Evolutionary conservation across 2,888 invertebrate species (phyloP), one percentile per base, ranked within the genome.

Genomic region (Trichogramma dendrolimi): DNA sequence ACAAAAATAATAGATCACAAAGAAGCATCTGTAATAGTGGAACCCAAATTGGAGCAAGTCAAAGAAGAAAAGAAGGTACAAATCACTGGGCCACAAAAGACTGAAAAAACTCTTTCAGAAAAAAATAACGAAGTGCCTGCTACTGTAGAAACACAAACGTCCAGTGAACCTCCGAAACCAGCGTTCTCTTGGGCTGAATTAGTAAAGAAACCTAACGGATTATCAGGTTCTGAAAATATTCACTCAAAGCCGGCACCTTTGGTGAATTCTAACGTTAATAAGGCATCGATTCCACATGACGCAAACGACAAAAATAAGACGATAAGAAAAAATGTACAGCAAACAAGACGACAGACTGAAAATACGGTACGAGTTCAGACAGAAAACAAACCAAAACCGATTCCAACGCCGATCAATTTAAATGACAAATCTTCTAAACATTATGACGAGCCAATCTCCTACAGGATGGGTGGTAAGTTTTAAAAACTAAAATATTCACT

Each of bases 381-480:
- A 27, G 27, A 27, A 27, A 27, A 27, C 27, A 27, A 27, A 27
- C 2, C 27, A 27, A 27, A 27, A 27, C 27, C 27, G 27, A 27
- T 27, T 27, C 3, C 27, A 27, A 27, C 27, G 27, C 27, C 27
- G 27, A 27, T 3, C 27, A 27, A 27, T 46, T 8, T 46, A 10
- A 46, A 46, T 11, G 60, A 55, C 53, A 44, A 50, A 50, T n/a
- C 14, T 11, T 6, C 46, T 48, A 11, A 61, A 51, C 64, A 65
- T 71, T 83, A 83, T 67, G 83, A 87, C 70, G 87, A 89, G 78
- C 89, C 89, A 4, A 84, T 85, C 70, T 85, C 86, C 0, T 86
- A 86, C 71, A 83, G 87, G 72, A 86, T 88, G 84, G 89, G 87
- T 79, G 88, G 89, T 89, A 78, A 82, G 80, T 79, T 61, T 50